phyloP scores from a whole-genome alignment of 1,140 invertebrate genomes.

The Trigoniulus corallinus region DNA sequence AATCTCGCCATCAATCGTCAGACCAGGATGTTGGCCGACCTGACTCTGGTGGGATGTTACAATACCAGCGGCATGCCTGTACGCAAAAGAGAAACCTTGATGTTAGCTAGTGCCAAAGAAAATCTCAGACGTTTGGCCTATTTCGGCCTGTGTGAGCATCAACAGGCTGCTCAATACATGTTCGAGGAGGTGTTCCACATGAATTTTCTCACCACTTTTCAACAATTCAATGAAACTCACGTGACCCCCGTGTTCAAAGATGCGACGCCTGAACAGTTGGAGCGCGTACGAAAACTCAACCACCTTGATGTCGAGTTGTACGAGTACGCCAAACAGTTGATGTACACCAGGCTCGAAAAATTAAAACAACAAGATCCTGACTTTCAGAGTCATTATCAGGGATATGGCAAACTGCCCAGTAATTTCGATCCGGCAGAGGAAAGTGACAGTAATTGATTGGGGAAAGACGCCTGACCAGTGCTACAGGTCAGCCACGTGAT shows the following conservation, averaged over 20 bases:
- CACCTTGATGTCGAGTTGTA: conserved; percentile 84
- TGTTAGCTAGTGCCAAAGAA: conserved; percentile 83
- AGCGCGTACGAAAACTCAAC: conserved; percentile 63
- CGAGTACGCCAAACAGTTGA: conserved; percentile 74
- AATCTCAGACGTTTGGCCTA: conserved; percentile 91
- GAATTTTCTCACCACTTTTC: conserved; percentile 69
- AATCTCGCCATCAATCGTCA: conserved; percentile 93
- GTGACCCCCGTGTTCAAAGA: conserved; percentile 56
- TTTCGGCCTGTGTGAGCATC: conserved; percentile 91
- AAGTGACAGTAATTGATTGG: not conserved
- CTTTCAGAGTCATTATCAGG: conserved; percentile 42
- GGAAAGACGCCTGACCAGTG: no score
- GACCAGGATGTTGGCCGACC: conserved; percentile 91
- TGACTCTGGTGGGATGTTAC: conserved; percentile 89
- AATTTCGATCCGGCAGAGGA: not conserved
- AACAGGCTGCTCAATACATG: conserved; percentile 80
- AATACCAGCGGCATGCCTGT: conserved; percentile 55
- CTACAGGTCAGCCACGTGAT: no score
- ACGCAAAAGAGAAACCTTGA: conserved; percentile 47
- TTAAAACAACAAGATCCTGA: conserved; percentile 58
- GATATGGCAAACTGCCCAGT: not conserved
- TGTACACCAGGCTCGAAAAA: conserved; percentile 65
- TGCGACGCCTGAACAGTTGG: conserved; percentile 49
- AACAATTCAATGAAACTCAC: conserved; percentile 74
- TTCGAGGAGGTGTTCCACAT: conserved; percentile 96